These are phyloP conservation scores for Tiaroga cobitis DNA, from an alignment of 2,797 vertebrate genomes.

Conservation along the genomic window DNA sequence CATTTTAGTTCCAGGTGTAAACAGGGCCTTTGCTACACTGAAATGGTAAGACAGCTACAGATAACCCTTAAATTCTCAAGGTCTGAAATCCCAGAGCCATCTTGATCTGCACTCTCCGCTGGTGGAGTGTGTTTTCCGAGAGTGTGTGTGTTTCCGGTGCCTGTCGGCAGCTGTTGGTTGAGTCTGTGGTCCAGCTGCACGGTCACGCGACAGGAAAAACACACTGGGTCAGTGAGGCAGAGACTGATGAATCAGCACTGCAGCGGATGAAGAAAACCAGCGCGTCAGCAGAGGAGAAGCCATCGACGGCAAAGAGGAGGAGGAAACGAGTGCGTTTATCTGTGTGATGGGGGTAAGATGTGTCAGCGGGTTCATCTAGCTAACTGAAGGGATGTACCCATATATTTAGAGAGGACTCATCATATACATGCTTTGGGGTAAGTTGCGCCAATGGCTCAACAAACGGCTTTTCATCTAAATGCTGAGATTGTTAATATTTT, in stretches of 20 bases:
- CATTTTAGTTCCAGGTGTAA: too few species aligned
- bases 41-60: not conserved
- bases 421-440: not conserved
- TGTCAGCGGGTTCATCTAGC: not conserved
- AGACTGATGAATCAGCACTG: slow-evolving; percentile 38
- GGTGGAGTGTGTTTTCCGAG: not conserved
- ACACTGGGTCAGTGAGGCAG: slow-evolving; percentile 10
- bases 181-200: not conserved
- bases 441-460: not conserved
- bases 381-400: not conserved
- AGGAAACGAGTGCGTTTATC: not conserved
- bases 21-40: too few species aligned
- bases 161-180: not conserved
- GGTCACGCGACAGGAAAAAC: not conserved
- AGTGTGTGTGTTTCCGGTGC: not conserved
- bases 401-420: not conserved
- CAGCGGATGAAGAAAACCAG: slow-evolving; percentile 6
- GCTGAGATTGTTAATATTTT: not conserved
- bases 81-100: not conserved
- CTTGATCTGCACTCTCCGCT: not conserved
- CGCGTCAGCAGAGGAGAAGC: slow-evolving; percentile 20
- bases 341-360: not conserved
- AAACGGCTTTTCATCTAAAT: not conserved
- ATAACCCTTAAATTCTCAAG: not conserved
- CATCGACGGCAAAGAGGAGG: not conserved